Percentiles rank a stretch among this genome's conserved stretches.
Conservation (phyloP, 2,888 invertebrate species). For the Netelia virgata region DNA sequence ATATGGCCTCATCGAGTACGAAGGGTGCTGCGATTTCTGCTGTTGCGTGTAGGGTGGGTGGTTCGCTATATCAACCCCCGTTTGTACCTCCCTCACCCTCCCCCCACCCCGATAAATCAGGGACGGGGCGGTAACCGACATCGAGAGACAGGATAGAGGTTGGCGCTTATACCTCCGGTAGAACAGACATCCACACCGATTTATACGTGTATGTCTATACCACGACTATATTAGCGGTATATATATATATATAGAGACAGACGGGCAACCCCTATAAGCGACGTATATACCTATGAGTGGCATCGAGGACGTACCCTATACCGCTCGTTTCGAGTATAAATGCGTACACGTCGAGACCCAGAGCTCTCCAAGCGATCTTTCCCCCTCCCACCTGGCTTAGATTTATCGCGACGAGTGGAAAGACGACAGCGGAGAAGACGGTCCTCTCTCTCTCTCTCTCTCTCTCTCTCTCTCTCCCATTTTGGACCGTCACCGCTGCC, state of each 20-base stretch:
- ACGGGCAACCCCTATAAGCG: slow-evolving; percentile 2
- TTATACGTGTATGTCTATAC: neutral
- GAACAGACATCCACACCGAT: slow-evolving; percentile 37
- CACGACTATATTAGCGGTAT: slow-evolving; percentile 24
- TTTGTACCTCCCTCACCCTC: slow-evolving; percentile 60
- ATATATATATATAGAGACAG: slow-evolving; percentile 11
- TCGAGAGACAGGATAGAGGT: slow-evolving; percentile 82
- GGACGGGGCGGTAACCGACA: slow-evolving; percentile 82
- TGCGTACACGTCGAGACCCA: slow-evolving; percentile 25
- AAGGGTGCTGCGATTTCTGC: slow-evolving; percentile 21
- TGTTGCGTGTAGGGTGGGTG: slow-evolving; percentile 33
- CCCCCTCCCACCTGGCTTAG: slow-evolving; percentile 67
- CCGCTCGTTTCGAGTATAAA: slow-evolving; percentile 40
- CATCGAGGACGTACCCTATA: slow-evolving; percentile 6
- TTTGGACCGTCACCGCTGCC: neutral
- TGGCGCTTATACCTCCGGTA: slow-evolving; percentile 76
- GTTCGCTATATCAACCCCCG: slow-evolving; percentile 63
- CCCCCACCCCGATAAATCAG: slow-evolving; percentile 78
- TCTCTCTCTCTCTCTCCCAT: slow-evolving; percentile 9
- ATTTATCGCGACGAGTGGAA: slow-evolving; percentile 77
- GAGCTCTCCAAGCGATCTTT: slow-evolving; percentile 76
- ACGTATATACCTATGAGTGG: slow-evolving; percentile 9
- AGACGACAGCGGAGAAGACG: slow-evolving; percentile 22
- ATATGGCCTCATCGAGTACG: slow-evolving; percentile 20
- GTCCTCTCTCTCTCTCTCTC: slow-evolving; percentile 5